Evolutionary conservation across 2,888 invertebrate genomes (phyloP), one percentile per base, ranked within the genome.

Genomic region (Pogonocherus hispidulus): DNA sequence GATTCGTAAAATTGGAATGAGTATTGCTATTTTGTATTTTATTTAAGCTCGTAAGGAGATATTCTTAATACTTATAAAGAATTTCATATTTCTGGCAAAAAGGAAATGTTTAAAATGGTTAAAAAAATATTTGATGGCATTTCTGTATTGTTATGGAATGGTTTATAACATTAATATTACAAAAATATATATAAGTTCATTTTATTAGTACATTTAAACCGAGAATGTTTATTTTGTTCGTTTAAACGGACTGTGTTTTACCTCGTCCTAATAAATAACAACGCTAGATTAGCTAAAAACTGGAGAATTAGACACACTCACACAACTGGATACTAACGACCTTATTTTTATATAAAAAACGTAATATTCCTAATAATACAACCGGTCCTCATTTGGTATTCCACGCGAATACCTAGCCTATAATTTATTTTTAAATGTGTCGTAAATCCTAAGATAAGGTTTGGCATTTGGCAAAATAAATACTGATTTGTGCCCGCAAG

Each of bases 351-450:
- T 27, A 27, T 27, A 27, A 41, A 41, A 41, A 41, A 14, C n/a
- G 41, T 41, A 41, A 41, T 41, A 41, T n/a, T 41, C 11, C 41
- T 41, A 41, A 41, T 41, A 41, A 41, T 41, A 41, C 41, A 41
- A 16, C n/a, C 18, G 18, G 16, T 18, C 14, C 9, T 18, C 52
- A 32, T 52, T 52, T 52, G 52, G 18, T 52, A 27, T 52, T 27
- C 52, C 52, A 52, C 52, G 52, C 52, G 32, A 52, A 8, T 11
- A 16, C n/a, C 51, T 20, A 52, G 20, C 27, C 22, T 18, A 27
- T 52, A 52, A 52, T 32, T 32, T 52, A 52, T 18, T 52, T 52
- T 19, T 52, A 32, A 52, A 32, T 16, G 32, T 52, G 16, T 32
- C 32, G 32, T 52, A 52, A 52, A 32, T 52, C 19, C 8, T 8